Conservation (phyloP, 2,888 invertebrate genomes). For the Clitarchus hookeri region DNA sequence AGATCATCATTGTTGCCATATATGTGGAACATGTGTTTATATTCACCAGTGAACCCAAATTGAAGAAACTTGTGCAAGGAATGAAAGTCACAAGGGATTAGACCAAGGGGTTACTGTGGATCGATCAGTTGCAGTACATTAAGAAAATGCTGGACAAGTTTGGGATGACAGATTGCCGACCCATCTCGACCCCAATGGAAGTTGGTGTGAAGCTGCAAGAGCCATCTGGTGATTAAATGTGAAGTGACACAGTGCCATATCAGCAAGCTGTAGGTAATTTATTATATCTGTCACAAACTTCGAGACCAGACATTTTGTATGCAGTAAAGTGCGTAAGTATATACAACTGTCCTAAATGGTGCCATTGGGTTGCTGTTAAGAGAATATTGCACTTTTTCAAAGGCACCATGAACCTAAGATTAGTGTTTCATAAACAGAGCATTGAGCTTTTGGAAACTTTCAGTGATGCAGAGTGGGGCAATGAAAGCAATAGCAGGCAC, state of each 20-base stretch:
- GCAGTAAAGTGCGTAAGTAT: not conserved
- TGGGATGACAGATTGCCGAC: not conserved
- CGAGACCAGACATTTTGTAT: not conserved
- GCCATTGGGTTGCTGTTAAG: conserved; percentile 18
- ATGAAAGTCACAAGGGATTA: not conserved
- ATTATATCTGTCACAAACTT: not conserved
- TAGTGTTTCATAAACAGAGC: too few species aligned
- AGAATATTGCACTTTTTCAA: not conserved
- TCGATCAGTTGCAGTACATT: not conserved
- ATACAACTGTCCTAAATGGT: not conserved
- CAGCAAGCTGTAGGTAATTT: not conserved
- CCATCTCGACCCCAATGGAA: conserved; percentile 16
- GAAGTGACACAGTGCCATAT: not conserved
- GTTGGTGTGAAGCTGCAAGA: not conserved
- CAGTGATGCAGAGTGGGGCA: too few species aligned
- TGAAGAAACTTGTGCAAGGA: not conserved
- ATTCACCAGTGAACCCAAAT: not conserved
- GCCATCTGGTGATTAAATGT: not conserved
- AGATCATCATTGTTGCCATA: not conserved
- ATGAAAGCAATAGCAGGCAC: too few species aligned
- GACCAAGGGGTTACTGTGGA: not conserved
- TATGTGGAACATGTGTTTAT: not conserved
- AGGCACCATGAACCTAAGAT: not conserved
- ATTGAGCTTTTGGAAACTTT: too few species aligned
- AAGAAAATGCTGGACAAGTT: not conserved